Conservation (phyloP, 1,140 invertebrate genomes). For the Protaetia brevitarsis region DNA sequence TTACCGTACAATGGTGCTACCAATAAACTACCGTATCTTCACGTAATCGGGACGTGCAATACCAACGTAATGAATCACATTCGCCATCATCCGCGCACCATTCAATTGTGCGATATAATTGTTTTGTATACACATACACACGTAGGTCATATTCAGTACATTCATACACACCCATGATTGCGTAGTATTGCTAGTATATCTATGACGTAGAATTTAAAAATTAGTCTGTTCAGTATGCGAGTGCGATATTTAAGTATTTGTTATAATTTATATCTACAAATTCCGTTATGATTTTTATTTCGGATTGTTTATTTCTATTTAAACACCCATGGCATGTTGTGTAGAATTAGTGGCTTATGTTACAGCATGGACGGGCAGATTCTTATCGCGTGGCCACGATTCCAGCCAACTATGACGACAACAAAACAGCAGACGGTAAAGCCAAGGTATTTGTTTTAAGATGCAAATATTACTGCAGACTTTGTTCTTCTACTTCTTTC, state of each 20-base stretch:
- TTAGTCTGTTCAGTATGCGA: not conserved
- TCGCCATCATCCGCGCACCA: too few species aligned
- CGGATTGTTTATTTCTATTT: constrained; percentile 18
- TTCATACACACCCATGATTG: too few species aligned
- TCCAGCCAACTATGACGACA: constrained; percentile 85
- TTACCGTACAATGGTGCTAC: too few species aligned
- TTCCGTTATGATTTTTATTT: constrained; percentile 17
- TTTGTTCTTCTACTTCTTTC: not conserved
- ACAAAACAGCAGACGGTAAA: constrained; percentile 88
- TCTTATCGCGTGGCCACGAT: constrained; percentile 91
- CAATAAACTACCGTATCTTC: too few species aligned
- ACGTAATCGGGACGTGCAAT: too few species aligned
- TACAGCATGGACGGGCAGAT: constrained; percentile 88
- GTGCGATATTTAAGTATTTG: not conserved
- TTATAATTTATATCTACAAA: constrained; percentile 4
- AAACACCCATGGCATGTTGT: constrained; percentile 21
- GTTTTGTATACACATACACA: too few species aligned
- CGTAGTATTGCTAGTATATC: too few species aligned
- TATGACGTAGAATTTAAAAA: too few species aligned
- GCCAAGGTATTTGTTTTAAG: constrained; percentile 67
- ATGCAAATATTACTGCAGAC: not conserved
- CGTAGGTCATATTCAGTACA: too few species aligned
- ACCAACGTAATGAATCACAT: too few species aligned
- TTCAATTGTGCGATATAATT: too few species aligned
- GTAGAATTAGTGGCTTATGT: constrained; percentile 46